A percentile compares a stretch with the other conserved stretches of the same genome.
Conservation (phyloP, 2,888 invertebrate genomes). For the Hypsopygia costalis region DNA sequence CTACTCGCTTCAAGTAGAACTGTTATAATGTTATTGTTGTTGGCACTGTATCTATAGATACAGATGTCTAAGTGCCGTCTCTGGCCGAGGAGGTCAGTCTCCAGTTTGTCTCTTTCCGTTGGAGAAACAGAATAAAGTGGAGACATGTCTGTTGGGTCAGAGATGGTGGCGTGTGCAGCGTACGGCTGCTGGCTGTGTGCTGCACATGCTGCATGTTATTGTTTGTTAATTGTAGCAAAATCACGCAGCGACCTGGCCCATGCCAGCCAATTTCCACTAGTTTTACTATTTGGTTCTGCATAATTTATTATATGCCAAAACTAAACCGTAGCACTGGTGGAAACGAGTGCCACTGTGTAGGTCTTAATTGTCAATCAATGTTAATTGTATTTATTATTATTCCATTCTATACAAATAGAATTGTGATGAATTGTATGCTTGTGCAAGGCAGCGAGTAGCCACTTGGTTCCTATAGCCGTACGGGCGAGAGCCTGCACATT, state of each 20-base stretch:
- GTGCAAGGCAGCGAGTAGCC: constrained; percentile 59
- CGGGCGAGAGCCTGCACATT: constrained; percentile 64
- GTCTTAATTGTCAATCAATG: constrained; percentile 66
- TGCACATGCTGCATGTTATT: constrained; percentile 54
- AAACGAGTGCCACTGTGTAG: constrained; percentile 43
- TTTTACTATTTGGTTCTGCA: no score
- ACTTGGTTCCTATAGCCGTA: constrained; percentile 58
- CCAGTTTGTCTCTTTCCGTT: constrained; percentile 32
- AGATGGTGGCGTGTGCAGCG: constrained; percentile 30
- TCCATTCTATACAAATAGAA: constrained; percentile 65
- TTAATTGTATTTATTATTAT: constrained; percentile 72
- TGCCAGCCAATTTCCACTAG: no score
- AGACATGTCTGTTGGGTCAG: constrained; percentile 27
- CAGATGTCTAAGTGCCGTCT: constrained; percentile 33
- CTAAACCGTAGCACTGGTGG: no score
- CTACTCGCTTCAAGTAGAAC: constrained; percentile 69
- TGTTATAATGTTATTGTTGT: constrained; percentile 66
- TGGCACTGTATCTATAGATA: constrained; percentile 55
- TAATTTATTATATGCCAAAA: no score
- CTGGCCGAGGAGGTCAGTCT: constrained; percentile 27
- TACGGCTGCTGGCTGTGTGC: no score
- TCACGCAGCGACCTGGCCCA: constrained; percentile 29
- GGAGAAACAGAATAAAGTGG: constrained; percentile 34
- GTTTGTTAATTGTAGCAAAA: constrained; percentile 59
- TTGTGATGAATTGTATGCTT: constrained; percentile 64